Evolutionary conservation across 1,140 invertebrate genomes (phyloP).

Genomic region (Pentalonia nigronervosa): DNA sequence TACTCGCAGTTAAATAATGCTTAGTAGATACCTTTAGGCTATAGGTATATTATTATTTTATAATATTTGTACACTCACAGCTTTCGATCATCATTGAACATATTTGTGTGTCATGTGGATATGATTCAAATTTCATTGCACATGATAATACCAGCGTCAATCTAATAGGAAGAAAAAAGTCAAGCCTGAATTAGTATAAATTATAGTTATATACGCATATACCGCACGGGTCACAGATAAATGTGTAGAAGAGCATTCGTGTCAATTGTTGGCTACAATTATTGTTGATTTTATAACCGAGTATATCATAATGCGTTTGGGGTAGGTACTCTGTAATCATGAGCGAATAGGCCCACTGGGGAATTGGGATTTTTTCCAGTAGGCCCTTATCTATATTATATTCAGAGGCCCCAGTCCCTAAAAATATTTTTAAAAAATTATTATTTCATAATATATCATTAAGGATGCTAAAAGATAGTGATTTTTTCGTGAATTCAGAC

Average conservation of each 20-base stretch:
- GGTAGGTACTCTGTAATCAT: no score
- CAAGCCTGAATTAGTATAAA: background rate
- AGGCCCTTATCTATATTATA: no score
- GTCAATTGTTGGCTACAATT: no score
- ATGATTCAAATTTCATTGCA: conserved; percentile 92
- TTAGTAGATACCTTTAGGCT: background rate
- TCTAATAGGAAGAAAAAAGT: conserved; percentile 67
- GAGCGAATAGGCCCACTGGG: no score
- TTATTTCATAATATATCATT: no score
- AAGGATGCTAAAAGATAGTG: no score
- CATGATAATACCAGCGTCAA: conserved; percentile 86
- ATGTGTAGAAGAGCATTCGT: background rate
- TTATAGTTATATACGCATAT: background rate
- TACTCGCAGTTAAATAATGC: background rate
- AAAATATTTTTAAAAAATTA: no score
- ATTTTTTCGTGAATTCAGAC: no score
- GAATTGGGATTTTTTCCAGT: no score
- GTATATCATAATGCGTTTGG: no score
- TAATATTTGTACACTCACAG: conserved; percentile 71
- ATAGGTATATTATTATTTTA: background rate
- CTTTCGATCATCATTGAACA: conserved; percentile 93
- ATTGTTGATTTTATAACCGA: no score
- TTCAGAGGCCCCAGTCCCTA: no score
- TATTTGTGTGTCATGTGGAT: conserved; percentile 88
- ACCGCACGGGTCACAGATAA: background rate